Base-by-base conservation (phyloP, 2,797 vertebrate genomes). In the Etheostoma nigrum region DNA sequence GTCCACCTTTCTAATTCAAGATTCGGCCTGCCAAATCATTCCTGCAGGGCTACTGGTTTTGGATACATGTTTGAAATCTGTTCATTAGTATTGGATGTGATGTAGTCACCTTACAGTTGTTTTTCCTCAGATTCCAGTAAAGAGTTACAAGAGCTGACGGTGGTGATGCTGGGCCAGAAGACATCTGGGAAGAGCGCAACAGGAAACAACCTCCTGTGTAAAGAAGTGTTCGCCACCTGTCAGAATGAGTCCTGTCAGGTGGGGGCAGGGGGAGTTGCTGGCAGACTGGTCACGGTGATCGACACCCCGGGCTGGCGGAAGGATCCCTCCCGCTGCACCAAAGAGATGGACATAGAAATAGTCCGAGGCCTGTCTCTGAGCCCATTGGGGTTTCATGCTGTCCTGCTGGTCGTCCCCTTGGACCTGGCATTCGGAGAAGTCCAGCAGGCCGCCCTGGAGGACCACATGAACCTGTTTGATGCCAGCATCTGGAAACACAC, bases 401-500 rank as follows among this genome's bases (percentile, higher is more conserved):
- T 90, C 47, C 77, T 93, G 59, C 63, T 90, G 70, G 84, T 87
- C 4, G 57, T 92, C 40, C 77, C 86, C 7, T 45, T 88, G 19
- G 74, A 86, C 57, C 21, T 75, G 61, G 48, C 11, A 0, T 91
- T 93, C 30, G 48, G 40, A 51, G 48, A 87, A 1, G 15, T 1
- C 40, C 65, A 89, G 11, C 48, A 0, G 72, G 70, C 5, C 10
- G 18, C 57, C 6, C 18, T 90, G 63, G 55, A 86, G 49, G 76
- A 83, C 4, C 76, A 88, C 64, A 51, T 90, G 68, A 72, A 54
- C 21, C 81, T 88, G 52, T 81, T 91, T n/a, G 80, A 58, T 14
- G 58, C 40, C 42, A 60, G 16, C 3, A 2, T 89, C 70, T 92
- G 91, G 91, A 89, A 84, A 53, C 79, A 93, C 16, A 42, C 86